phyloP scores from a whole-genome alignment of 2,797 vertebrate genomes.

The Ctenopoma kingsleyae region DNA sequence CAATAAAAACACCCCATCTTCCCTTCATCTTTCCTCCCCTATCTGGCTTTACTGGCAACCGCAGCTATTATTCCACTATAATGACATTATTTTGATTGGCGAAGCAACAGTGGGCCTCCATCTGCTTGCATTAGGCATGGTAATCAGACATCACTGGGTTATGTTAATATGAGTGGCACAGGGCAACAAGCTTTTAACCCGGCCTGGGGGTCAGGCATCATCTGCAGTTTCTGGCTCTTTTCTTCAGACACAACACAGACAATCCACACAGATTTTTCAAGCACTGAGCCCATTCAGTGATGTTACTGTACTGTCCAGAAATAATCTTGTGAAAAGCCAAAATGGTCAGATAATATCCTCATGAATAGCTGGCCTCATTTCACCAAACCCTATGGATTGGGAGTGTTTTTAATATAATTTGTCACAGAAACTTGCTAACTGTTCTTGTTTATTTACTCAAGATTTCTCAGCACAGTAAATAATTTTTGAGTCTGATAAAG shows the following conservation, averaged over 20 bases:
- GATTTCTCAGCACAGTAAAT: neutral
- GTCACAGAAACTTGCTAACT: neutral
- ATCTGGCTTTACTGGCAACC: conserved; percentile 49
- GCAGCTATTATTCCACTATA: conserved; percentile 63
- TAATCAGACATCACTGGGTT: conserved; percentile 67
- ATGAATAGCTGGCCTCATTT: conserved; percentile 14
- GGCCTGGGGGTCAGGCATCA: conserved; percentile 32
- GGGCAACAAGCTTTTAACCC: conserved; percentile 59
- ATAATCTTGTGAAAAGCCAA: conserved; percentile 3
- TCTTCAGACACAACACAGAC: conserved; percentile 21
- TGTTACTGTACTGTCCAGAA: neutral
- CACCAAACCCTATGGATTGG: conserved; percentile 1
- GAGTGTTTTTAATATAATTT: neutral
- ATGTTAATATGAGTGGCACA: conserved; percentile 56
- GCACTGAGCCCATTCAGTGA: neutral
- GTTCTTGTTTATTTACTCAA: neutral
- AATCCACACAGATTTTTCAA: conserved; percentile 4
- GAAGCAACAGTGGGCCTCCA: conserved; percentile 61
- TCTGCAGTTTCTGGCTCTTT: conserved; percentile 26
- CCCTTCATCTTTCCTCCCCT: conserved; percentile 33
- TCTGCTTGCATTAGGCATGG: conserved; percentile 68
- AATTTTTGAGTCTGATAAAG: neutral
- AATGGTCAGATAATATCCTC: neutral
- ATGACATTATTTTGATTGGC: conserved; percentile 78
- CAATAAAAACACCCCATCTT: conserved; percentile 62